A percentile compares a stretch with the other conserved stretches of the same genome.
Conservation (phyloP, 2,888 invertebrate genomes). For the Lordiphosa fenestrarum region DNA sequence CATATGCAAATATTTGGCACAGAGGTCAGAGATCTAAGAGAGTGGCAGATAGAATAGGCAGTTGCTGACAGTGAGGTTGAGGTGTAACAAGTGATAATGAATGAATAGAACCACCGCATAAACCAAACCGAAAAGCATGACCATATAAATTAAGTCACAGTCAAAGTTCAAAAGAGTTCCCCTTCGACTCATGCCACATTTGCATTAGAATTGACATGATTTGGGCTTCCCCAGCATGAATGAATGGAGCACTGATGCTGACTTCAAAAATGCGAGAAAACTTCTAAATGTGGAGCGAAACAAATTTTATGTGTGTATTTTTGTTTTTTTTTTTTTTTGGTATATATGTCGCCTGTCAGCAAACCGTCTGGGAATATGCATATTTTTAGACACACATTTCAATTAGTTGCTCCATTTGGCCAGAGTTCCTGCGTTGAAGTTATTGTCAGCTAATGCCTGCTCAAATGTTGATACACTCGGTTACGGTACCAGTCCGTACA, state of each 20-base stretch:
- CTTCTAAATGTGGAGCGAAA: constrained; percentile 56
- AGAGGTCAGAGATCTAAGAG: constrained; percentile 43
- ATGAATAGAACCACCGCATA: constrained; percentile 6
- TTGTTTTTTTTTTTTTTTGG: neutral
- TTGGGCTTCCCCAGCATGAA: constrained; percentile 6
- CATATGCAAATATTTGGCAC: constrained; percentile 54
- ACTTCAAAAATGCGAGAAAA: constrained; percentile 30
- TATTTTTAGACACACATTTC: constrained; percentile 62
- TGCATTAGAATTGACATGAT: constrained; percentile 40
- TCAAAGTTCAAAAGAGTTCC: constrained; percentile 57
- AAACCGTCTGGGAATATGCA: constrained; percentile 18
- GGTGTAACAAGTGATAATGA: constrained; percentile 19
- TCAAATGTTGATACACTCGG: constrained; percentile 52
- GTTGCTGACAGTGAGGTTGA: neutral
- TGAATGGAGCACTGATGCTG: constrained; percentile 9
- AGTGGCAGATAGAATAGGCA: constrained; percentile 11
- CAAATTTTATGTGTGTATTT: constrained; percentile 31
- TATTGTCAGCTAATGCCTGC: constrained; percentile 38
- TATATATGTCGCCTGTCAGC: constrained; percentile 58
- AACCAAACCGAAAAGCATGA: constrained; percentile 21
- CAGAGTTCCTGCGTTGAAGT: constrained; percentile 27
- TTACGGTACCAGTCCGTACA: constrained; percentile 33
- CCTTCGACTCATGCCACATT: constrained; percentile 38
- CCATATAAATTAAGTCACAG: constrained; percentile 45
- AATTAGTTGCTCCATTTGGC: constrained; percentile 61